Evolutionary conservation across 2,888 invertebrate species (phyloP).

Genomic region (Lasioglossum oenotherae): DNA sequence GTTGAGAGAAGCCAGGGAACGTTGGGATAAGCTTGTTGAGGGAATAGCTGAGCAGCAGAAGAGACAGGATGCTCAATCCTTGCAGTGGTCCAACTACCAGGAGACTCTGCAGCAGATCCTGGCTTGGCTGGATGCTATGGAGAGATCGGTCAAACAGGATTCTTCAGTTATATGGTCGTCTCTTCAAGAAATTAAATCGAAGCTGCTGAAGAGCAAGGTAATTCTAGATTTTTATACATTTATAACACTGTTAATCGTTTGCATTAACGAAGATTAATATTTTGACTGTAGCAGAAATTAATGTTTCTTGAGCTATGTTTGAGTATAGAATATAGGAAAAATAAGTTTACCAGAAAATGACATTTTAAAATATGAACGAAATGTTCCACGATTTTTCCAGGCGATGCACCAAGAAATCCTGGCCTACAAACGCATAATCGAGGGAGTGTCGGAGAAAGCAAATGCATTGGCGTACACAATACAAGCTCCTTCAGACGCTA

Average conservation of each 20-base stretch:
- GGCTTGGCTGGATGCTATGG: conserved; percentile 94
- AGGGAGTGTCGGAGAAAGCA: conserved; percentile 95
- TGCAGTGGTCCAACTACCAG: conserved; percentile 94
- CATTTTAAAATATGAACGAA: not conserved
- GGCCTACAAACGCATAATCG: conserved; percentile 95
- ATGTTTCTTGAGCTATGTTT: no score
- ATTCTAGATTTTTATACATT: not conserved
- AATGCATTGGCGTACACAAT: conserved; percentile 87
- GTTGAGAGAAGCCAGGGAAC: conserved; percentile 91
- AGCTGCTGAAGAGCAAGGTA: conserved; percentile 92
- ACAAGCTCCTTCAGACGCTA: conserved; percentile 87
- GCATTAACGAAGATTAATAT: no score
- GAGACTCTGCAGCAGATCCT: conserved; percentile 93
- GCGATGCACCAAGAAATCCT: conserved; percentile 94
- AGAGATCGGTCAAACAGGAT: conserved; percentile 90
- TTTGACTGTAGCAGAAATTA: no score
- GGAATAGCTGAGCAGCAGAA: conserved; percentile 94
- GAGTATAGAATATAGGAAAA: no score
- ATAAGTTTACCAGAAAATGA: no score
- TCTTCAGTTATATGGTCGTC: conserved; percentile 90
- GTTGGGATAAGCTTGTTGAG: conserved; percentile 95
- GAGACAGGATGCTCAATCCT: conserved; percentile 92
- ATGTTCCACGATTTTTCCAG: conserved; percentile 75
- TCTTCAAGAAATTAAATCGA: conserved; percentile 93
- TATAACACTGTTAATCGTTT: not conserved